Base-by-base conservation (phyloP, 2,888 invertebrate species). In the Octodonta nipae region DNA sequence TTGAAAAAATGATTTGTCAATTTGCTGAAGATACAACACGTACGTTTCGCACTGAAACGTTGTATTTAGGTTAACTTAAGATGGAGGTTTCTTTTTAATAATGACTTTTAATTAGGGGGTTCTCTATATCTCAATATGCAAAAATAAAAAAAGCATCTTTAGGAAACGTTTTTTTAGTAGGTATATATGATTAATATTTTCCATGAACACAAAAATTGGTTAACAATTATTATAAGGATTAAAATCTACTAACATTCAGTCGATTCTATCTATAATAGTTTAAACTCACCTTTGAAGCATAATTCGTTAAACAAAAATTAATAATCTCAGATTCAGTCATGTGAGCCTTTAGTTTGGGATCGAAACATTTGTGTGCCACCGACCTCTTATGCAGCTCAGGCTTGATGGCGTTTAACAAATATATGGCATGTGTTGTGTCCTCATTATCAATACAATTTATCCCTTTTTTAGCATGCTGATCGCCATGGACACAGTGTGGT, bases 401-500 rank as follows among this genome's bases (percentile, higher is more conserved):
- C 47, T 75, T 72, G 30, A 84, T 64, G 5, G 69, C 61, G 57
- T 72, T 74, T 31, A 78, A 57, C 26, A 83, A 56, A 47, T 71
- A 64, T 46, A 79, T 67, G 8, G 80, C 77, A 30, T 69, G 68
- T 33, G 66, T 65, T 5, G 78, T 64, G 43, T 73, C 68, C 35
- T 71, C 70, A 49, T 71, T 67, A 31, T 70, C 65, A 28, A 83
- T 67, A 55, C 83, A 84, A 54, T 75, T 75, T 17, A 71, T 65
- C 4, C 71, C 71, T 8, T 70, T 67, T 43, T 67, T 65, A 36
- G 68, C 65, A 3, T 64, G 64, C 1, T 64, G 61, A 44, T 70
- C 67, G 35, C 65, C 57, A 29, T 63, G 49, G 44, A 65, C 66
- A 56, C 77, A 78, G 41, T 68, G 57, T 14, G 72, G 74, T 56